These are phyloP conservation scores for Palloptera scutellata DNA, from an alignment of 2,888 invertebrate genomes.

Conservation along the genomic window DNA sequence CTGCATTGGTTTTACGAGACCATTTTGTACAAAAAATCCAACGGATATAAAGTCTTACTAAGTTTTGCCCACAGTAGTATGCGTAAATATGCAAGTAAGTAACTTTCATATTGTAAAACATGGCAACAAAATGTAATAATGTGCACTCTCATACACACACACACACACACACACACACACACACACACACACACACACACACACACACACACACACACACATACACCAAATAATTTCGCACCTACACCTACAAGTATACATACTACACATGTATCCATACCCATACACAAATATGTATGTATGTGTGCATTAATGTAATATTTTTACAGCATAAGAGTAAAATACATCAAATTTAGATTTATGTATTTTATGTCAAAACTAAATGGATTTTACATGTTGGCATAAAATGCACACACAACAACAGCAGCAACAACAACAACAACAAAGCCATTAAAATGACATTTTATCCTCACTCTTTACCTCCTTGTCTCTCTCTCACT, in stretches of 20 bases:
- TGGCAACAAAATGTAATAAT: not conserved
- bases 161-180: not conserved
- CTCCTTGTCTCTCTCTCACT: too few relatives aligned
- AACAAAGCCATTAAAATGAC: not conserved
- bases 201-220: not conserved
- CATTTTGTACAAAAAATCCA: too few relatives aligned
- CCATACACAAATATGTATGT: not conserved
- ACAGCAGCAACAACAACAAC: constrained; percentile 13
- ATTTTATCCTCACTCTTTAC: too few relatives aligned
- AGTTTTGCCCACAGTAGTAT: not conserved
- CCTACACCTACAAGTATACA: not conserved
- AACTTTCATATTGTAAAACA: too few relatives aligned
- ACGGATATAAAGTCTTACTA: too few relatives aligned
- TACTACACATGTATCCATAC: not conserved
- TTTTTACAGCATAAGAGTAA: constrained; percentile 22
- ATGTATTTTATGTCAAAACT: constrained; percentile 45
- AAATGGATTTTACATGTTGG: constrained; percentile 46
- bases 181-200: not conserved
- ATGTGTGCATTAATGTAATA: not conserved
- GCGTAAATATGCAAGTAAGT: not conserved
- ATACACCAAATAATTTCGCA: not conserved
- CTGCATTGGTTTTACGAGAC: too few relatives aligned
- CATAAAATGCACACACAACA: constrained; percentile 33
- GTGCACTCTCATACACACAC: not conserved
- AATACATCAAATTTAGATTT: constrained; percentile 45